A percentile compares a stretch with the other conserved stretches of the same genome.
phyloP scores from a whole-genome alignment of 2,797 vertebrate species.

The Manis javanica region DNA sequence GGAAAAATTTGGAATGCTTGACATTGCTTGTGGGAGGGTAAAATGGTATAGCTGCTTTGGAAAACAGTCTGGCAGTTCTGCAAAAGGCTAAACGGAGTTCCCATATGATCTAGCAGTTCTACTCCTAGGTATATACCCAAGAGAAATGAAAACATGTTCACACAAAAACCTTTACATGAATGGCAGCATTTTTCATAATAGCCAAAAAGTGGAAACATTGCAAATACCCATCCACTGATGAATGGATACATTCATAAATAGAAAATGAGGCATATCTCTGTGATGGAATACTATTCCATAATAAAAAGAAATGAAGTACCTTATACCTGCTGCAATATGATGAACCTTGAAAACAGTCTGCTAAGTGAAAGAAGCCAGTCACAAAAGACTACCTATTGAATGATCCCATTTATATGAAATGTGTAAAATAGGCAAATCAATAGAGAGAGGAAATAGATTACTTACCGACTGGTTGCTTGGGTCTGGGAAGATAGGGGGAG shows the following conservation, averaged over 20 bases:
- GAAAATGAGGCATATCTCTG: neutral
- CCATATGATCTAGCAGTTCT: too few relatives aligned
- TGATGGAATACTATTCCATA: neutral
- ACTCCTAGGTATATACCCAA: too few relatives aligned
- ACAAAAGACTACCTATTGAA: neutral
- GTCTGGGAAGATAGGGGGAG: neutral
- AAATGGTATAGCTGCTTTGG: constrained; percentile 7
- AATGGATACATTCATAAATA: neutral
- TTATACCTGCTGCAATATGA: neutral
- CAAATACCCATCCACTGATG: neutral
- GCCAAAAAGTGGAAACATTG: neutral
- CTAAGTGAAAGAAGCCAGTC: neutral
- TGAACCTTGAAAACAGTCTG: neutral
- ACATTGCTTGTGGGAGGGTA: neutral
- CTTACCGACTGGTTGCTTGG: neutral
- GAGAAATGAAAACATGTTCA: too few relatives aligned
- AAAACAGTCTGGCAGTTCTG: too few relatives aligned
- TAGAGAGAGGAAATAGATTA: neutral
- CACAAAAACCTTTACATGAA: too few relatives aligned
- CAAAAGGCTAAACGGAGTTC: too few relatives aligned
- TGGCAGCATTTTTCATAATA: too few relatives aligned
- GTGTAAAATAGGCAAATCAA: neutral
- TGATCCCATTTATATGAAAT: neutral
- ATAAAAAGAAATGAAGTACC: constrained; percentile 38
- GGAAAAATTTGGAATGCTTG: neutral